Base-by-base conservation (phyloP, 2,888 invertebrate species). In the Marronus borbonicus region DNA sequence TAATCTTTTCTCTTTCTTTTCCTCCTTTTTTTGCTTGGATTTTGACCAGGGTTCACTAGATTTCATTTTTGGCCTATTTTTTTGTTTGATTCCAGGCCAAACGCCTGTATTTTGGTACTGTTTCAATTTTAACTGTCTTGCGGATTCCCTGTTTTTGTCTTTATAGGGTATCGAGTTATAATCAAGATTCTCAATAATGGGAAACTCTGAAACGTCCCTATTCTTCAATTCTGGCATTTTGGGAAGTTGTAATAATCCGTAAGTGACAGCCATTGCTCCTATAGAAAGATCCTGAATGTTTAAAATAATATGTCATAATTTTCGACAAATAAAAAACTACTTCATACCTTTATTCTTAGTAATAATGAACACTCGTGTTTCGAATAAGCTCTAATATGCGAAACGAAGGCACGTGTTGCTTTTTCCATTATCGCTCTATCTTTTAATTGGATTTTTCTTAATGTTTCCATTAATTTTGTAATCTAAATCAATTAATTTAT, bases 291-390 rank as follows among this genome's bases (percentile, higher is more conserved):
- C 97, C 86, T 92, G 83, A 14, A 80, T 58, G 20, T 76, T 44
- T 66, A 66, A 28, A 44, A 60, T 17, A 60, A 17, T 44, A 20
- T 17, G 4, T 66, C 12, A 39, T 10, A 12, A 68, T 31, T 39
- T 65, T 74, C 74, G 2, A 24, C 24, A 2, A 8, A 20, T 20
- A 69, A 60, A 70, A n/a, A 44, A 17, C 17, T 17, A 7, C 8
- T 14, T 12, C 10, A 8, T 76, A 80, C 92, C 89, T 97, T 97
- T 17, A 97, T 89, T 83, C 94, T 91, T 80, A 99, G 91, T 70
- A 99, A 93, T 58, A 98, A 91, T 84, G 93, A 95, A 86, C 98
- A 98, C 86, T 99, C 98, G 88, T 99, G 98, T 88, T 98, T 99
- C 12, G 93, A 93, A 88, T 99, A 99, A 0, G 97, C 95, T 82